Evolutionary conservation across 2,888 invertebrate genomes (phyloP).

Genomic region (Lepeophtheirus nordmannii): DNA sequence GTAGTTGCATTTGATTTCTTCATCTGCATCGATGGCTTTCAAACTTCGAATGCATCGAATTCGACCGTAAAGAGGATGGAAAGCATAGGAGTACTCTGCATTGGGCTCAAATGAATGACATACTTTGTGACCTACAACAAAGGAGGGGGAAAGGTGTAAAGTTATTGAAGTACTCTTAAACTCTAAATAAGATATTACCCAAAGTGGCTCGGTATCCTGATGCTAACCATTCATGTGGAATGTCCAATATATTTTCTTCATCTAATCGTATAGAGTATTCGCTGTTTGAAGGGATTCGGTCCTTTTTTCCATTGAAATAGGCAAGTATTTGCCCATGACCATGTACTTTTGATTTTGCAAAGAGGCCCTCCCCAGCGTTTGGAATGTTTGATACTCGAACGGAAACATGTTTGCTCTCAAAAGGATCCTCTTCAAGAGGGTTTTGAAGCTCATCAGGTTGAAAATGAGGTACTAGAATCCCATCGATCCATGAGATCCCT

Average conservation of each 20-base stretch:
- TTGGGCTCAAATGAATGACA: conserved; percentile 22
- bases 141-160: not conserved
- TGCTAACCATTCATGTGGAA: not conserved
- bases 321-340: not conserved
- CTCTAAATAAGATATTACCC: not conserved
- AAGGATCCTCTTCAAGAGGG: not conserved
- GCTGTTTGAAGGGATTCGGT: not conserved
- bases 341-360: not conserved
- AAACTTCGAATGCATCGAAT: conserved; percentile 4
- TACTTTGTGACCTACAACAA: conserved; percentile 12
- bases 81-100: conserved; percentile 20
- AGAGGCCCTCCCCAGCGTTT: conserved; percentile 10
- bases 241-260: not conserved
- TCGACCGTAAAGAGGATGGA: conserved; percentile 13
- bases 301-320: conserved; percentile 3
- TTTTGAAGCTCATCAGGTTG: not conserved
- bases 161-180: not conserved
- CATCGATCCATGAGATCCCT: not conserved
- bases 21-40: not conserved
- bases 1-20: conserved; percentile 20
- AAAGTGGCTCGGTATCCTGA: not conserved
- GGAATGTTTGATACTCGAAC: conserved; percentile 9
- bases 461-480: not conserved
- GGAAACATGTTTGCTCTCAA: not conserved
- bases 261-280: not conserved